Evolutionary conservation across 1,140 invertebrate genomes (phyloP), one percentile per base, ranked within the genome.

Genomic region (Aporrectodea caliginosa): DNA sequence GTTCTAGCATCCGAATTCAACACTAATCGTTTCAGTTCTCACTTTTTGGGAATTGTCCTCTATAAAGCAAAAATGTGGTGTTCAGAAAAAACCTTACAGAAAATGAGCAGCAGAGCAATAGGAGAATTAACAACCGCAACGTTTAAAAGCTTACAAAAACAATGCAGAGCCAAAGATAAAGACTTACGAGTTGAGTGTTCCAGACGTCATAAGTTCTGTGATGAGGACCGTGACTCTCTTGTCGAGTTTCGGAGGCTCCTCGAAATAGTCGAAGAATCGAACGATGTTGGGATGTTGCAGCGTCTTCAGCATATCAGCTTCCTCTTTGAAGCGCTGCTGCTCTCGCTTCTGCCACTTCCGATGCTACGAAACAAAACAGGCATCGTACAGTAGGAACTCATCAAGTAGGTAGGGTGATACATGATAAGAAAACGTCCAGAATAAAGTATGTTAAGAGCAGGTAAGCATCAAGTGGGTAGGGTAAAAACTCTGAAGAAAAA

Each of bases 241-340:
- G 31, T 87, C 88, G 34, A 93, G 92, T 69, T 86, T 81, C 80
- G 94, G 92, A 58, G 92, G 92, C 71, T 96, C 94, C 90, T 99
- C 97, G 97, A 97, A 99, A 88, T 98, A 99, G 88, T 99, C 98
- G 90, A 98, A 99, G 90, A 99, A 99, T 71, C 97, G 91, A 78
- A 99, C 97, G 86, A 99, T 99, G 89, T 99, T 99, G 35, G 97
- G 96, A 91, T 99, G 98, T 88, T 99, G 97, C n/a, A 99, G 90
- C 83, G 97, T 97, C 90, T 99, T 99, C 81, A 99, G 90, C 98
- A 99, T 99, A 89, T 99, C 97, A 29, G 97, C 97, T 89, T 99
- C 98, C 89, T 99, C 98, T 58, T 96, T 92, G 89, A 99, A 99
- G 79, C 98, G 90, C 83, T 96, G 92, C 81, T 97, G 91, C 89